Conservation (phyloP, 2,888 invertebrate species). For the Escarpia spicata region DNA sequence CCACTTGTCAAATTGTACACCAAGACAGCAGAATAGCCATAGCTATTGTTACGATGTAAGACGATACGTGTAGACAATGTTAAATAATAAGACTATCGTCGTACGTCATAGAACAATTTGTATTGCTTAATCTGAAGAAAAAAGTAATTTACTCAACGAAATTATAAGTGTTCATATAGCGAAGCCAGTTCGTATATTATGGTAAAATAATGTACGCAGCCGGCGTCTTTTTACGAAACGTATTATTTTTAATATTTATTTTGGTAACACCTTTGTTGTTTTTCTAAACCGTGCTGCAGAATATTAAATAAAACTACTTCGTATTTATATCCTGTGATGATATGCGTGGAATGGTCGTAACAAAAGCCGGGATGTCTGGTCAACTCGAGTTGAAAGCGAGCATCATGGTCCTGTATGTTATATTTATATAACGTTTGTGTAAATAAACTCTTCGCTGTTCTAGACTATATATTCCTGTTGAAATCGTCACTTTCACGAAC, state of each 20-base stretch:
- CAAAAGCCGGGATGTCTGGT: too few species aligned
- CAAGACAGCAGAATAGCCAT: not conserved
- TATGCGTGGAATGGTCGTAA: too few species aligned
- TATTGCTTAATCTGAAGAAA: not conserved
- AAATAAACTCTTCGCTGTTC: too few species aligned
- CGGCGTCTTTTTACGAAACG: not conserved
- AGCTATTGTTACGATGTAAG: not conserved
- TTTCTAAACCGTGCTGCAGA: too few species aligned
- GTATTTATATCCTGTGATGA: too few species aligned
- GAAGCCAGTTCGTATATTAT: not conserved
- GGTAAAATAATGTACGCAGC: not conserved
- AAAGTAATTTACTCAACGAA: not conserved
- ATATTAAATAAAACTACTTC: too few species aligned
- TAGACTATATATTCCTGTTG: too few species aligned
- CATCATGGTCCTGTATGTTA: too few species aligned
- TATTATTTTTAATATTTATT: not conserved
- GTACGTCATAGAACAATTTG: not conserved
- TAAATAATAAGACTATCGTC: not conserved
- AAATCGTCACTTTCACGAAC: too few species aligned
- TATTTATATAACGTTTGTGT: too few species aligned
- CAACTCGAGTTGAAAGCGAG: too few species aligned
- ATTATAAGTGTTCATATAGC: not conserved
- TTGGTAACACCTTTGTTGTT: too few species aligned
- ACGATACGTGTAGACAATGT: not conserved
- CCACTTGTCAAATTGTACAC: not conserved